phyloP scores from a whole-genome alignment of 2,113 vertebrate species.

The Indri indri region DNA sequence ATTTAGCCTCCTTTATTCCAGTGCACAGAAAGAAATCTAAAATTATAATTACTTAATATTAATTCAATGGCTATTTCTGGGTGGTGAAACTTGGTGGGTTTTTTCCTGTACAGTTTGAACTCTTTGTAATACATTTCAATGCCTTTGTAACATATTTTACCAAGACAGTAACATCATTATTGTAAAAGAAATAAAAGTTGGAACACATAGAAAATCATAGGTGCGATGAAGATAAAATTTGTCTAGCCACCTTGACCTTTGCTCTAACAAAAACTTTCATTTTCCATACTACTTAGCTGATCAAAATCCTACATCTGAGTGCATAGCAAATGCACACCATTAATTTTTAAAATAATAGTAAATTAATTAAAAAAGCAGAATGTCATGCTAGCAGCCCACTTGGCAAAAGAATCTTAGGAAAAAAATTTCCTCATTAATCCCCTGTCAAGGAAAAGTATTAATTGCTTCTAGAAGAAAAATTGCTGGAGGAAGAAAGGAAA shows the following conservation, averaged over 20 bases:
- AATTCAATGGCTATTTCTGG: slow-evolving; percentile 1
- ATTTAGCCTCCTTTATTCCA: neutral
- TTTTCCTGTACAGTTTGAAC: neutral
- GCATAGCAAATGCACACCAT: neutral
- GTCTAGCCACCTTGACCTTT: neutral
- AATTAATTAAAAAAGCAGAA: slow-evolving; percentile 4
- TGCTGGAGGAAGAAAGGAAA: slow-evolving; percentile 47
- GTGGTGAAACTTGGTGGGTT: neutral
- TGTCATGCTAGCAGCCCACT: neutral
- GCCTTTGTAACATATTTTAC: neutral
- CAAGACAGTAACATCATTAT: slow-evolving; percentile 5
- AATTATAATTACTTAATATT: slow-evolving; percentile 33
- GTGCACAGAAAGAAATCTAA: slow-evolving; percentile 27
- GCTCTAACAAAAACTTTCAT: neutral
- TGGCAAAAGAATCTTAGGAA: neutral
- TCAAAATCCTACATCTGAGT: slow-evolving; percentile 4
- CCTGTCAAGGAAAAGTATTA: slow-evolving; percentile 53
- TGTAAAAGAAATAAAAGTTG: neutral
- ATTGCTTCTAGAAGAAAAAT: slow-evolving; percentile 55
- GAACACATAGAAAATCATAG: neutral
- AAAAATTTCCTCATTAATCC: slow-evolving; percentile 14
- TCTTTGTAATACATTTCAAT: neutral
- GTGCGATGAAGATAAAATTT: slow-evolving; percentile 18
- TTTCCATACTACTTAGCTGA: slow-evolving; percentile 12
- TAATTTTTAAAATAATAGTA: slow-evolving; percentile 27